These are phyloP conservation scores for Rugalucina vietnamica DNA, from an alignment of 2,888 invertebrate species.

Conservation along the genomic window DNA sequence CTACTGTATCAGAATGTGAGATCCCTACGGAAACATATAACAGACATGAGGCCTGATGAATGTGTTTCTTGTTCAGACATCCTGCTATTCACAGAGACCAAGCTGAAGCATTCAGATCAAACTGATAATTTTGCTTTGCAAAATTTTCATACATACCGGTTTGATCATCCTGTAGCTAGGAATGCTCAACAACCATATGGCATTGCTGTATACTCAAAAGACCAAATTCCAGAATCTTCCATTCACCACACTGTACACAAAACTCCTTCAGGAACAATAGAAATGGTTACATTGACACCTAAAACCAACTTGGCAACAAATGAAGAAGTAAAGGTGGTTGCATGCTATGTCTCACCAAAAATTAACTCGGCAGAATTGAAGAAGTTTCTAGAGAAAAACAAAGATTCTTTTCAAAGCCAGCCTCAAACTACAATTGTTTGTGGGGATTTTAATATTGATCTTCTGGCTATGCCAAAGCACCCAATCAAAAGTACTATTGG, in stretches of 20 bases:
- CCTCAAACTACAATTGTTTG: too few species aligned
- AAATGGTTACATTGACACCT: too few species aligned
- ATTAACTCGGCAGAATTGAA: too few species aligned
- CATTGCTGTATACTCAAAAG: constrained; percentile 31
- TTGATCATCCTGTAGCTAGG: not conserved
- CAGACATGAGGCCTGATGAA: constrained; percentile 36
- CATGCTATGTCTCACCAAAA: not conserved
- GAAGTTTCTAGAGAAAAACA: too few species aligned
- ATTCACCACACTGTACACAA: too few species aligned
- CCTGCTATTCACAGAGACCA: constrained; percentile 49
- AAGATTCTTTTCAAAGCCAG: too few species aligned
- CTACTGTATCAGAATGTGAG: constrained; percentile 49
- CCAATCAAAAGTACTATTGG: too few species aligned
- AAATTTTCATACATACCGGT: not conserved
- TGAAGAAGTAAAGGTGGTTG: too few species aligned
- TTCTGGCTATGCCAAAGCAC: constrained; percentile 4
- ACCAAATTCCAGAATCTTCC: not conserved
- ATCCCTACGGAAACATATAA: constrained; percentile 46
- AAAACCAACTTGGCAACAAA: too few species aligned
- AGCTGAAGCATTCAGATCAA: not conserved
- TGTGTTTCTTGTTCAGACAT: constrained; percentile 33
- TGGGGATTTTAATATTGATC: constrained; percentile 39
- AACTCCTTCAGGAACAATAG: too few species aligned
- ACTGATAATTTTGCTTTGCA: too few species aligned
- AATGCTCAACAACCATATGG: constrained; percentile 26